Evolutionary conservation across 2,888 invertebrate species (phyloP), one percentile per base, ranked within the genome.

Genomic region (Epinotia ramella): DNA sequence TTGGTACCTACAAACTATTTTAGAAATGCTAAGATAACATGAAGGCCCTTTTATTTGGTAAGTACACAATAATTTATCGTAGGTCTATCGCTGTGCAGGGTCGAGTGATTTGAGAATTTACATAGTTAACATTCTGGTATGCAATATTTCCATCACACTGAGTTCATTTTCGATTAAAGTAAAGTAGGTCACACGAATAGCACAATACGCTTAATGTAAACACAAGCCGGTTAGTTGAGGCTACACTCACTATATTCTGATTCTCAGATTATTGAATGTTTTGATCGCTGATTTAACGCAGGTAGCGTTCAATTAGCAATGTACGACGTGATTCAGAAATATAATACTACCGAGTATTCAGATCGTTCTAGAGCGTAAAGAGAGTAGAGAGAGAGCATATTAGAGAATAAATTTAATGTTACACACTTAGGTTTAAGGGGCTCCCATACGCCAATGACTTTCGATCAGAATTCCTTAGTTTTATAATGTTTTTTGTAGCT

Each of bases 141-240:
- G 60, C 18, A 60, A 63, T 65, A 65, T 73, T 65, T 24, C 56
- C n/a, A 44, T 57, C n/a, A 56, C 24, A 16, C 16, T 24, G 44
- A 16, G 24, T 56, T 65, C 12, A 18, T 72, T 65, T 71, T 49
- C 33, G 13, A 33, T 63, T 63, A 63, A 33, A 59, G 46, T 13
- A 20, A 72, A 65, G 64, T 65, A 57, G 72, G 65, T 73, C 57
- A 59, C 71, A 60, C 59, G 46, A 64, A 46, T 49, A 65, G 46
- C 24, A 20, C 64, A 72, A 72, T 65, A n/a, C 40, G 44, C 56
- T 67, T 71, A 71, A 63, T 63, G 56, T 49, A 71, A 53, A 71
- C 59, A 69, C 71, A n/a, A 20, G 33, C 13, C 20, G 53, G 16
- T 71, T 71, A 71, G 53, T 71, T 20, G 33, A 33, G n/a, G 9